Base-by-base conservation (phyloP, 2,888 invertebrate genomes). In the Mycalesis mineus region DNA sequence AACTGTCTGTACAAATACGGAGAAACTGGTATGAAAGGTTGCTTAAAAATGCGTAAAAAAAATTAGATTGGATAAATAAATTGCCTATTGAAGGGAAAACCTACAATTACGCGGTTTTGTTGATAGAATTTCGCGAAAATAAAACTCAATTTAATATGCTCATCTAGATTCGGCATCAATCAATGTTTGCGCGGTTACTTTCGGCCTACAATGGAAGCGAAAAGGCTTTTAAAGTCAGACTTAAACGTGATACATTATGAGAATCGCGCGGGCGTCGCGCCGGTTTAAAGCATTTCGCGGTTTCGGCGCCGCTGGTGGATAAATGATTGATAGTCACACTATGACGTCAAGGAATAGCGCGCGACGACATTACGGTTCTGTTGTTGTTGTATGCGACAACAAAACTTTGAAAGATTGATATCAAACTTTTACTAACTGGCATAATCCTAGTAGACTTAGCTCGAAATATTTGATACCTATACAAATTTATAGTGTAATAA, bases 231-330 rank as follows among this genome's bases (percentile, higher is more conserved):
- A 82, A 82, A 84, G 80, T 79, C 73, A 73, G 71, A 82, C 87
- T 84, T 82, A 82, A 86, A 80, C 74, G 83, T 84, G 78, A 86
- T 86, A 85, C 82, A 87, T 88, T 87, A 87, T 83, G 73, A 80
- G 78, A 78, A 78, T 77, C 80, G 76, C 77, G 11, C 4, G 4
- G 1, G 36, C 4, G 76, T 76, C 74, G 78, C 49, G 49, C 22
- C 37, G 37, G 37, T 77, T 82, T 86, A 87, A 74, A 88, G 88
- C 84, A 84, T 88, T 88, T 77, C 78, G 74, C 73, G 79, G 83
- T 87, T 82, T 75, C 74, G 80, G 76, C 78, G 78, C 73, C 37
- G 49, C 72, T 77, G 75, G 72, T 72, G 81, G 82, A 83, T 88
- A 83, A 83, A 88, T 88, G 88, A 88, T 88, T 86, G 88, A 88